Evolutionary conservation across 2,888 invertebrate species (phyloP).

Genomic region (Psylliodes chrysocephalus): DNA sequence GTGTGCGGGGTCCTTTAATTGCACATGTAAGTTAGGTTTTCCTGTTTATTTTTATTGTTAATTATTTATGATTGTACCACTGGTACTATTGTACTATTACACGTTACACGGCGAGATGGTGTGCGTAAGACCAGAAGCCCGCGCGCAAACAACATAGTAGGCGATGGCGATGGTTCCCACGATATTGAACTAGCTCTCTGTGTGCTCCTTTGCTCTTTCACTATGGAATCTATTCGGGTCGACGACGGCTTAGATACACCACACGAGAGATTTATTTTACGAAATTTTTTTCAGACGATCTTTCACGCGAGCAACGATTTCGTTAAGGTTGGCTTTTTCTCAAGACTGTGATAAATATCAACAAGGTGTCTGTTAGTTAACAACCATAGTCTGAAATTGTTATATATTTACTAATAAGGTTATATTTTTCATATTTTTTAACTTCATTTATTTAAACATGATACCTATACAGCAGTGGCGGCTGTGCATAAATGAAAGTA

Average conservation of each 20-base stretch:
- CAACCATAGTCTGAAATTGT: neutral
- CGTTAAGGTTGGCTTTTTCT: constrained; percentile 16
- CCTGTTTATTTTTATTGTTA: neutral
- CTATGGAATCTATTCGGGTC: constrained; percentile 14
- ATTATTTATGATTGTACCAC: neutral
- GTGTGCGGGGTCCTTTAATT: no score
- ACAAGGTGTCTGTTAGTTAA: neutral
- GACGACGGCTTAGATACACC: constrained; percentile 13
- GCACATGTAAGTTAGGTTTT: no score
- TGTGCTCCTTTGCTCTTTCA: constrained; percentile 28
- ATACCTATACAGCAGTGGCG: no score
- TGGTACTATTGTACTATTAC: neutral
- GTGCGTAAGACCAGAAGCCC: constrained; percentile 54
- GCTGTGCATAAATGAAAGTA: no score
- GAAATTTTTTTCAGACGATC: constrained; percentile 12
- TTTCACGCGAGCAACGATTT: constrained; percentile 22
- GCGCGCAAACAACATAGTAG: constrained; percentile 34
- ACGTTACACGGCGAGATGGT: constrained; percentile 44
- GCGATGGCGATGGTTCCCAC: constrained; percentile 48
- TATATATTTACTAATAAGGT: no score
- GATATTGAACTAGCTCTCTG: constrained; percentile 45
- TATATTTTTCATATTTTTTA: no score
- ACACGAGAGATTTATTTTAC: constrained; percentile 7
- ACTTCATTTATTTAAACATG: no score
- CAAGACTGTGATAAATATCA: constrained; percentile 1